Base-by-base conservation (phyloP, 2,797 vertebrate genomes). In the Thaleichthys pacificus region DNA sequence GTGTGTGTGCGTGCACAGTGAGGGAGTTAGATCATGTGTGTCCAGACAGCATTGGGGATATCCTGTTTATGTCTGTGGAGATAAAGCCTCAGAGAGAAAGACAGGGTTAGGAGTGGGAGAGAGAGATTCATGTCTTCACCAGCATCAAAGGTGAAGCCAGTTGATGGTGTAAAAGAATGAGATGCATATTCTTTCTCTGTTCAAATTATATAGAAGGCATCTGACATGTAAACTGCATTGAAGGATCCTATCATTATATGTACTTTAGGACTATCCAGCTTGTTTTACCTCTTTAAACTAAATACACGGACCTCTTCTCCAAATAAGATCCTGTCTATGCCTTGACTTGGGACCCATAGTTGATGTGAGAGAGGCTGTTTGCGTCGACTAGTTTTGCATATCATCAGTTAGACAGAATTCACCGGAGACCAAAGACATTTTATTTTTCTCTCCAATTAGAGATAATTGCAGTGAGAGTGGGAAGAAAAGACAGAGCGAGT, bases 381-480 rank as follows among this genome's bases (percentile, higher is more conserved):
- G 51, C 5, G 47, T 56, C 9, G 26, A 19, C 21, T 17, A 35
- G 66, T 86, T 51, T 80, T 87, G 81, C 84, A 85, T 81, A 86
- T 88, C 85, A 85, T 89, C 86, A 89, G 86, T 84, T 85, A 83
- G 85, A 82, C 81, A 75, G 85, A 78, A 5, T 82, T 88, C 87
- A 86, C 86, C 80, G 86, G 83, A 87, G 87, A 83, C 87, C 84
- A 79, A 82, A 83, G 82, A 81, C 87, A 89, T 92, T 90, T 88
- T 47, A 47, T 77, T 84, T 79, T 77, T 88, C 87, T 82, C 84
- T 87, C 85, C 87, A 89, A 89, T 92, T 91, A 88, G 84, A 76
- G 56, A 70, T 91, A 91, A 91, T 90, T 91, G 88, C 84, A 88
- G 89, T 89, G 89, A 89, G 88, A 87, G 87, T 81, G 64, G 35